Evolutionary conservation across 2,113 vertebrate species (phyloP), one percentile per base, ranked within the genome.

Genomic region (Progne subis): DNA sequence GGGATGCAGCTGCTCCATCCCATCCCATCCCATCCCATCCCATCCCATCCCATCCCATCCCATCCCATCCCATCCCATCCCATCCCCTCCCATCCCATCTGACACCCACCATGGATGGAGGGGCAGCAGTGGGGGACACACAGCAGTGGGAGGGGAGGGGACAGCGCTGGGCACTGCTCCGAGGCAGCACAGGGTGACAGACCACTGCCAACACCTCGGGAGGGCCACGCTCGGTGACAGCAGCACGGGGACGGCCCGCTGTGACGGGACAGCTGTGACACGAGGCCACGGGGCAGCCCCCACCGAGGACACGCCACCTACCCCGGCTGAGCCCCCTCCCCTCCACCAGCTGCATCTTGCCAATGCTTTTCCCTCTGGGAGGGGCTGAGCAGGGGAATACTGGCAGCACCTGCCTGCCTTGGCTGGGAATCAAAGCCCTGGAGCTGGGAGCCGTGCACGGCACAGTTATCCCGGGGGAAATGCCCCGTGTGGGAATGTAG

Each of bases 321-420:
- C 41, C 49, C 24, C 3, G 4, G n/a, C 68, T 70, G 39, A 76
- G 3, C 57, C 11, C 52, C 57, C 52, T 64, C 72, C 29, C 29
- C 67, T 34, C 34, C 34, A 8, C 69, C 55, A 29, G 3, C 16
- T 15, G 46, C 63, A 18, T 50, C 59, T 53, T 32, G 12, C 56
- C 69, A 71, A 64, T 12, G 4, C 87, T 79, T 50, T n/a, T 68
- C 60, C 69, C 77, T 68, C 56, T 56, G 4, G 0, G 53, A 79
- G 74, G 14, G 52, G 52, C 81, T 87, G 76, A 31, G 70, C 83
- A 49, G 81, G 64, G 0, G 11, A 80, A 50, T 47, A 41, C 70
- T 72, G 74, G 67, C 37, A 88, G 91, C 90, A 91, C 87, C 92
- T 90, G 91, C 92, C 69, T 72, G 46, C 90, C 63, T 50, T 74